Percentiles rank a stretch among this genome's conserved stretches.
Evolutionary conservation across 1,140 invertebrate genomes (phyloP).

Genomic region (Meteorus sp.): DNA sequence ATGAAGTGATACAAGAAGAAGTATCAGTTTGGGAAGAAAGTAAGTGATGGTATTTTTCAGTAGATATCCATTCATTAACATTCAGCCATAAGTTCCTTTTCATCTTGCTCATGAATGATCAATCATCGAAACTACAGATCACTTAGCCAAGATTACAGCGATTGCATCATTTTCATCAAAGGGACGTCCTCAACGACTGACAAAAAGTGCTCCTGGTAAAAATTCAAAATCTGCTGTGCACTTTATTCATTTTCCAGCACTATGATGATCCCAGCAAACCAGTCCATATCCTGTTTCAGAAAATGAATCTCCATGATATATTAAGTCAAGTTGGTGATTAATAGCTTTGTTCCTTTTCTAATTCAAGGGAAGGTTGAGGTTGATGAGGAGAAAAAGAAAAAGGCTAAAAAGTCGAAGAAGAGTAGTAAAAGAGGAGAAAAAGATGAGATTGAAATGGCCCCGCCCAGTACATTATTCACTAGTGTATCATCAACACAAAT

Average conservation of each 20-base stretch:
- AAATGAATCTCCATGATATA: not conserved
- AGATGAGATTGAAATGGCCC: slow-evolving; percentile 17
- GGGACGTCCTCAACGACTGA: slow-evolving; percentile 43
- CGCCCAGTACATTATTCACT: slow-evolving; percentile 29
- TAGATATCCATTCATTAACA: slow-evolving; percentile 31
- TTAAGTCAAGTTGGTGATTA: not conserved
- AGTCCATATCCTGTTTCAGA: no score
- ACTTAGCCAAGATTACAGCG: slow-evolving; percentile 42
- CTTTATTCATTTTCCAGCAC: not conserved
- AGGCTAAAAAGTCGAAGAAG: slow-evolving; percentile 50
- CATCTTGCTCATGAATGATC: no score
- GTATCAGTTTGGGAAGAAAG: slow-evolving; percentile 62
- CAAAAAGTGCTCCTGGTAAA: slow-evolving; percentile 48
- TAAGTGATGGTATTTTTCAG: slow-evolving; percentile 38
- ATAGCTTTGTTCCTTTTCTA: not conserved
- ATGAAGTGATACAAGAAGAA: slow-evolving; percentile 61
- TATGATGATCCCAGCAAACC: not conserved
- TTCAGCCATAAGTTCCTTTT: not conserved
- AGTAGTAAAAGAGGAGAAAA: slow-evolving; percentile 29
- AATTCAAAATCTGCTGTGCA: slow-evolving; percentile 21
- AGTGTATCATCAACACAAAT: slow-evolving; percentile 37
- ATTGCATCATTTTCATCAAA: slow-evolving; percentile 42
- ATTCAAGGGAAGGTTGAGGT: slow-evolving; percentile 40
- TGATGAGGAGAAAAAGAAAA: slow-evolving; percentile 41
- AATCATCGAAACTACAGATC: slow-evolving; percentile 30